These are phyloP conservation scores for Pristionchus fissidentatus DNA, from an alignment of 2,888 invertebrate genomes.

Conservation along the genomic window DNA sequence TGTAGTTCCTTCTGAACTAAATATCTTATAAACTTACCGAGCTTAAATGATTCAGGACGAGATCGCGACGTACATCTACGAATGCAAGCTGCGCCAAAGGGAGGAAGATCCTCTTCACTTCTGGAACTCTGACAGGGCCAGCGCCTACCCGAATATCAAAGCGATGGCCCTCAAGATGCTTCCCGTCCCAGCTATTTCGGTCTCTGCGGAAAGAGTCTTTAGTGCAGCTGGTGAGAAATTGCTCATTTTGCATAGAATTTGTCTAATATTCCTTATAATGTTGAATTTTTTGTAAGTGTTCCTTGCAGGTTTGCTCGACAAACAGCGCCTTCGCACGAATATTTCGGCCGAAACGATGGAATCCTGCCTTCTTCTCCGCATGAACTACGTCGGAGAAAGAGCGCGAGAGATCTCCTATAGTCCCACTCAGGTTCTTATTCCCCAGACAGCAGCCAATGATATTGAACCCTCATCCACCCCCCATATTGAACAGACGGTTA, in stretches of 20 bases:
- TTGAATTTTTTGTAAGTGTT: not conserved
- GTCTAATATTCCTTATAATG: not conserved
- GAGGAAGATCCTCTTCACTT: not conserved
- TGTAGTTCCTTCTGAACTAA: not conserved
- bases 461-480: not conserved
- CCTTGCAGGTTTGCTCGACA: not conserved
- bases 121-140: not conserved
- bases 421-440: not conserved
- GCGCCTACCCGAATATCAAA: too few relatives aligned
- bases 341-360: conserved; percentile 4
- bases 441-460: not conserved
- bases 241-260: not conserved
- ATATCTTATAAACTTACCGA: not conserved
- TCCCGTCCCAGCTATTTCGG: not conserved
- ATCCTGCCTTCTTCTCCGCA: not conserved
- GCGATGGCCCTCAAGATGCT: not conserved
- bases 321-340: conserved; percentile 5
- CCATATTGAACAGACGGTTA: not conserved
- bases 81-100: not conserved
- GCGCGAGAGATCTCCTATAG: not conserved
- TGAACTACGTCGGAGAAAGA: not conserved
- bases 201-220: not conserved
- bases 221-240: not conserved
- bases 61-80: not conserved
- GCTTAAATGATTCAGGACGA: not conserved